Evolutionary conservation across 2,797 vertebrate genomes (phyloP).

Genomic region (Darevskia mixta): DNA sequence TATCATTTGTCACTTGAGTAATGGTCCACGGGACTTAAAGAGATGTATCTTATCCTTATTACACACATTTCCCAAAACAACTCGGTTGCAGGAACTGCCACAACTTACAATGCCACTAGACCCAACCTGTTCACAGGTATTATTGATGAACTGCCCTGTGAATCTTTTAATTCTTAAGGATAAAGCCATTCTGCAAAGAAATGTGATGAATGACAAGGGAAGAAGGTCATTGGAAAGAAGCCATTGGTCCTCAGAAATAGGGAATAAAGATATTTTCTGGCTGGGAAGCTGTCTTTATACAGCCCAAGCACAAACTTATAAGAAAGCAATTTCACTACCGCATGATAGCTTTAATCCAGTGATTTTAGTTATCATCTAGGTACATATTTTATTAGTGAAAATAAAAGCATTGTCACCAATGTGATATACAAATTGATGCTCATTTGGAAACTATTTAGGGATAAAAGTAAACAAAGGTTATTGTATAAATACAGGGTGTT

Average conservation of each 20-base stretch:
- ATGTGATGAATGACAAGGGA: conserved; percentile 16
- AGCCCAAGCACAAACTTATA: conserved; percentile 26
- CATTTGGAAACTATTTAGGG: conserved; percentile 60
- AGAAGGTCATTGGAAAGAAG: conserved; percentile 22
- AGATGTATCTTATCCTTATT: not conserved
- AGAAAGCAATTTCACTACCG: not conserved
- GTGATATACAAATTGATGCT: conserved; percentile 65
- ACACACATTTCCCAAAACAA: not conserved
- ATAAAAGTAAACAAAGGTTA: conserved; percentile 57
- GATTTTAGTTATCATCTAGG: conserved; percentile 57
- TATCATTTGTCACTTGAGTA: not conserved
- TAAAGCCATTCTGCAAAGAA: conserved; percentile 22
- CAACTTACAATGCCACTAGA: not conserved
- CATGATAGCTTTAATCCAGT: conserved; percentile 32
- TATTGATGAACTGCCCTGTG: not conserved
- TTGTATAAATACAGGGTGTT: conserved; percentile 66
- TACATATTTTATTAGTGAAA: conserved; percentile 58
- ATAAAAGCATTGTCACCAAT: conserved; percentile 62
- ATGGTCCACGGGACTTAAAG: no score
- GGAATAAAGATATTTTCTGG: conserved; percentile 28
- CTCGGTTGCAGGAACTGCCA: not conserved
- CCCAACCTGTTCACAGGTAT: not conserved
- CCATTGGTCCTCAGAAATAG: conserved; percentile 28
- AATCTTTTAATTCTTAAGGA: conserved; percentile 1
- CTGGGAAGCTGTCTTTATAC: conserved; percentile 25